Percentiles rank a stretch among this genome's conserved stretches.
phyloP scores from a whole-genome alignment of 2,888 invertebrate species.

The Melinaea marsaeus region DNA sequence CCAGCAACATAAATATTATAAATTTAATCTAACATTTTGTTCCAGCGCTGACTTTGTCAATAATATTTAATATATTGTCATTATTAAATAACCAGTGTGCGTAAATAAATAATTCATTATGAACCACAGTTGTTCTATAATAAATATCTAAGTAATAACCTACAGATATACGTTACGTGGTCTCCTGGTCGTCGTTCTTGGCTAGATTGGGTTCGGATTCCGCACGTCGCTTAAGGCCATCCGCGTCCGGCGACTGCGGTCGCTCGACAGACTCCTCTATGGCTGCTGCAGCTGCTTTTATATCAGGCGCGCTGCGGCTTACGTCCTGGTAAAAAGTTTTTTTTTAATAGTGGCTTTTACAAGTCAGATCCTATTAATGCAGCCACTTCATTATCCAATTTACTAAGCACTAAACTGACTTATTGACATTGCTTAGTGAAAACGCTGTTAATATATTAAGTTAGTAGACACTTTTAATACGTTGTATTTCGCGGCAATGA shows the following conservation, averaged over 20 bases:
- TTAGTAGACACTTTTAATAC: too few relatives aligned
- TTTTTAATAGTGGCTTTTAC: too few relatives aligned
- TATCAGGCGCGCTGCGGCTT: slow-evolving; percentile 80
- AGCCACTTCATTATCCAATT: too few relatives aligned
- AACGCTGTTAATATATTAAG: too few relatives aligned
- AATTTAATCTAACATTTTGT: background rate
- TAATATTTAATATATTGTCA: background rate
- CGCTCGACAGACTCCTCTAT: slow-evolving; percentile 45
- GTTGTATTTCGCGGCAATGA: too few relatives aligned
- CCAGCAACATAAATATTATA: background rate
- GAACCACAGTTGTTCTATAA: background rate
- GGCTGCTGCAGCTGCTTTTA: slow-evolving; percentile 52
- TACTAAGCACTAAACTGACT: too few relatives aligned
- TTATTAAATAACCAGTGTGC: background rate
- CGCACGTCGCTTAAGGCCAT: slow-evolving; percentile 76
- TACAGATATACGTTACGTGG: slow-evolving; percentile 42
- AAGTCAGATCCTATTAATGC: too few relatives aligned
- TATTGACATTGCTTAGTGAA: too few relatives aligned
- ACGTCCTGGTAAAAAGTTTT: slow-evolving; percentile 51
- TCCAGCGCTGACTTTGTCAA: slow-evolving; percentile 3
- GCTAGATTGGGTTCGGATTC: slow-evolving; percentile 82
- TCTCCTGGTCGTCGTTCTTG: slow-evolving; percentile 67
- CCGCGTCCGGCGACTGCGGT: slow-evolving; percentile 53
- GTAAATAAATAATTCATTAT: slow-evolving; percentile 5
- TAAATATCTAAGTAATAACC: background rate